Evolutionary conservation across 2,888 invertebrate species (phyloP).

Genomic region (Athripsodes cinereus): DNA sequence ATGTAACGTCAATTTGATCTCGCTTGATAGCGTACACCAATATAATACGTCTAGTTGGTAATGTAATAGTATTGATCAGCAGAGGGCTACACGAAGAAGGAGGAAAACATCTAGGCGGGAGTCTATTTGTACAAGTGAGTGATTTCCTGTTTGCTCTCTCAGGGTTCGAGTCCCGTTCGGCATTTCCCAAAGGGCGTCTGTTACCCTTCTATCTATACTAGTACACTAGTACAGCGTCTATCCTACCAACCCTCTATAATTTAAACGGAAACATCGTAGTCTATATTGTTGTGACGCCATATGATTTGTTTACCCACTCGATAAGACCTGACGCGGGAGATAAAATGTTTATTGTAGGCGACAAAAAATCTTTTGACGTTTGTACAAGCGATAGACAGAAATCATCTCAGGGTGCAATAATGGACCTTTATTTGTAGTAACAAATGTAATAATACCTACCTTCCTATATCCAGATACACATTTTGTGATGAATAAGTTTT

Average conservation of each 20-base stretch:
- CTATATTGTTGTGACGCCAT: not conserved
- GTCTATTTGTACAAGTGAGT: conserved; percentile 28
- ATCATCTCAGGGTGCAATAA: not conserved
- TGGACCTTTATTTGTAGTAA: too few species aligned
- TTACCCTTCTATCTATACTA: conserved; percentile 1
- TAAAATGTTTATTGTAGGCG: not conserved
- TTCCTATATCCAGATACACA: too few species aligned
- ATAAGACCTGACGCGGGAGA: not conserved
- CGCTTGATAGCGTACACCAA: too few species aligned
- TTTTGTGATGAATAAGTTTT: too few species aligned
- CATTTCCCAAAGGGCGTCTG: conserved; percentile 22
- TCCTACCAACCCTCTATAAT: not conserved
- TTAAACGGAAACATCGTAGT: not conserved
- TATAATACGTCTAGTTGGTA: too few species aligned
- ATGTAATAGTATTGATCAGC: not conserved
- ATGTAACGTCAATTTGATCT: too few species aligned
- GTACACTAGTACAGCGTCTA: not conserved
- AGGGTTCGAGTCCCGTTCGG: conserved; percentile 11
- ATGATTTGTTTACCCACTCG: conserved; percentile 2
- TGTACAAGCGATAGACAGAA: not conserved
- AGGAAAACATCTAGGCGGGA: conserved; percentile 9
- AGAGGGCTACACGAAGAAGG: not conserved
- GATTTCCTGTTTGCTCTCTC: conserved; percentile 27
- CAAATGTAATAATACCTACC: too few species aligned
- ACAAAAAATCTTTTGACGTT: not conserved